phyloP scores from a whole-genome alignment of 1,140 invertebrate genomes.

The Phthorimaea operculella region DNA sequence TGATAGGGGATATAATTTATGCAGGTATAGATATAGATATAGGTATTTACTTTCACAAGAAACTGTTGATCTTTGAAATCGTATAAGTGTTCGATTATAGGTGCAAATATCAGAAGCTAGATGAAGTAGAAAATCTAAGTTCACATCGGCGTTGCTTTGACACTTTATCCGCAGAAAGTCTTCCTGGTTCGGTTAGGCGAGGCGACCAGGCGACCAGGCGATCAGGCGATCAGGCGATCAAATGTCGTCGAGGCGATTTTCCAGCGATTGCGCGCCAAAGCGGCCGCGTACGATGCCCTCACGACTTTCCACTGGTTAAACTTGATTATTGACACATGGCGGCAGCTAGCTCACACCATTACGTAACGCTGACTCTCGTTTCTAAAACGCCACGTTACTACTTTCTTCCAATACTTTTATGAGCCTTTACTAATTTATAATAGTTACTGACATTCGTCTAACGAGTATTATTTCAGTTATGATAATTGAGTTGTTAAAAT shows the following conservation, averaged over 20 bases:
- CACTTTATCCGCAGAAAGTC: conserved; percentile 20
- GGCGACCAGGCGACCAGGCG: conserved; percentile 7
- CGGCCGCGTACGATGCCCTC: conserved; percentile 47
- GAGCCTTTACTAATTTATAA: not conserved
- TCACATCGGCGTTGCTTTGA: conserved; percentile 9
- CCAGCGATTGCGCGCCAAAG: conserved; percentile 44
- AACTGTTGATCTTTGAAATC: no score
- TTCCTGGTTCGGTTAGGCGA: conserved; percentile 33
- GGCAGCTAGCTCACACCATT: conserved; percentile 27
- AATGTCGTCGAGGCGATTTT: conserved; percentile 28
- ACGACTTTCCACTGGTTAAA: conserved; percentile 63
- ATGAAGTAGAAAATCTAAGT: no score
- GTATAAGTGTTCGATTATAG: no score
- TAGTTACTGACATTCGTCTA: not conserved
- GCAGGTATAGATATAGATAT: not conserved
- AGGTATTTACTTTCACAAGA: no score
- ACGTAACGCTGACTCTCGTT: conserved; percentile 31
- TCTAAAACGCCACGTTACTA: conserved; percentile 18
- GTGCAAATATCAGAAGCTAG: no score
- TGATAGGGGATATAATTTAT: not conserved
- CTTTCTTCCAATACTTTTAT: not conserved
- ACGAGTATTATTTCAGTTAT: not conserved
- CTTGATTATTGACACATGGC: conserved; percentile 59
- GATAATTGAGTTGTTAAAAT: not conserved
- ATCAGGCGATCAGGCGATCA: no score